Evolutionary conservation across 2,797 vertebrate species (phyloP).

Genomic region (Spinus olivaceus): DNA sequence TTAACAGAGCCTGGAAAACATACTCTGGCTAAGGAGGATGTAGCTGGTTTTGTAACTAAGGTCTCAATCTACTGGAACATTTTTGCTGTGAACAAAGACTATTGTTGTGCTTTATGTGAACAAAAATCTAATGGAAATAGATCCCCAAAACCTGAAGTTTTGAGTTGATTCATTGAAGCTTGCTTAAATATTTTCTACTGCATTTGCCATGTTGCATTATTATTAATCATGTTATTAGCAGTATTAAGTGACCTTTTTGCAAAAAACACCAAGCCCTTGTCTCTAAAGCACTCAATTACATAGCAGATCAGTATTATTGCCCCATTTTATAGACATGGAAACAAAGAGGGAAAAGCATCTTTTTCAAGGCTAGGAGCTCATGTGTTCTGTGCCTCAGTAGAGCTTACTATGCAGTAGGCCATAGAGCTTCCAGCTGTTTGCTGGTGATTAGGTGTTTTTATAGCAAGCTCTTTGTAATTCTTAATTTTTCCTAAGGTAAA

Average conservation of each 20-base stretch:
- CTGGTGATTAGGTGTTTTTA: conserved; percentile 42
- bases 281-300: conserved; percentile 4
- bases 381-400: neutral
- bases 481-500: conserved; percentile 48
- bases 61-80: neutral
- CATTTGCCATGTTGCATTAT: neutral
- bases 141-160: conserved; percentile 23
- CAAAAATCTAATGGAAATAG: neutral
- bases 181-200: neutral
- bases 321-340: neutral
- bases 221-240: neutral
- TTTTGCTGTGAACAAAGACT: neutral
- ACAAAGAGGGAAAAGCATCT: neutral
- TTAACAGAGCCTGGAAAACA: neutral
- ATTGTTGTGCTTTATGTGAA: neutral
- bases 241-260: neutral
- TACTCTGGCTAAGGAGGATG: neutral
- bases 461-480: conserved; percentile 30
- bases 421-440: neutral
- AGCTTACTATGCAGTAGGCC: neutral
- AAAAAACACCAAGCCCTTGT: neutral
- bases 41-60: neutral
- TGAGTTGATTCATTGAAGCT: neutral
- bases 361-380: neutral
- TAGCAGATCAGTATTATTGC: neutral